phyloP scores from a whole-genome alignment of 2,797 vertebrate species.

The Malurus splendens region DNA sequence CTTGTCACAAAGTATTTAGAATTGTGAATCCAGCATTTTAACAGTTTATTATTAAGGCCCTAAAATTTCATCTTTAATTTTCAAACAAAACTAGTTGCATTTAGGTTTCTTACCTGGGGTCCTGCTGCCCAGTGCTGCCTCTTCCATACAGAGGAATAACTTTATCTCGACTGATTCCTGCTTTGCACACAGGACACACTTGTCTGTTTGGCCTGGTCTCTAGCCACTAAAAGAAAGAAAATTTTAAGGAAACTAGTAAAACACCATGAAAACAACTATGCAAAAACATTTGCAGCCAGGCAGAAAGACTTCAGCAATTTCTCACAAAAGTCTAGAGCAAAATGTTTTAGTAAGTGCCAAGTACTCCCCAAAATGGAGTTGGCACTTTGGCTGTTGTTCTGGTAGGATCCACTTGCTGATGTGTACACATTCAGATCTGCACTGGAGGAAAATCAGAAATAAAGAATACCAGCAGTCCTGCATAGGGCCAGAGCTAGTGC shows the following conservation, averaged over 20 bases:
- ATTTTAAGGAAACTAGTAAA: not conserved
- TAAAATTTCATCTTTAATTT: not conserved
- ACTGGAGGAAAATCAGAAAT: not conserved
- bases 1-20: not conserved
- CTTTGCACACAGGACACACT: constrained; percentile 98
- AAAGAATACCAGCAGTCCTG: not conserved
- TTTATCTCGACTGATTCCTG: constrained; percentile 96
- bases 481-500: not conserved
- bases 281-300: not conserved
- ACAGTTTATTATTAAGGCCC: not conserved
- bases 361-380: not conserved
- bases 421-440: not conserved
- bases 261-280: not conserved
- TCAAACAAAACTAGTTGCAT: not conserved
- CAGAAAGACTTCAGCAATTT: not conserved
- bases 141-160: constrained; percentile 96
- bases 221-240: constrained; percentile 81
- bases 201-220: constrained; percentile 96
- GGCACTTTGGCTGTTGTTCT: not conserved
- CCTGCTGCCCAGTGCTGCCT: constrained; percentile 94
- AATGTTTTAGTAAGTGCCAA: not conserved
- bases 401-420: not conserved
- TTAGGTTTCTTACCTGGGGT: constrained; percentile 83
- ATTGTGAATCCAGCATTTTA: not conserved
- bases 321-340: not conserved